Evolutionary conservation across 2,797 vertebrate genomes (phyloP), one percentile per base, ranked within the genome.

Genomic region (Monodelphis domestica): DNA sequence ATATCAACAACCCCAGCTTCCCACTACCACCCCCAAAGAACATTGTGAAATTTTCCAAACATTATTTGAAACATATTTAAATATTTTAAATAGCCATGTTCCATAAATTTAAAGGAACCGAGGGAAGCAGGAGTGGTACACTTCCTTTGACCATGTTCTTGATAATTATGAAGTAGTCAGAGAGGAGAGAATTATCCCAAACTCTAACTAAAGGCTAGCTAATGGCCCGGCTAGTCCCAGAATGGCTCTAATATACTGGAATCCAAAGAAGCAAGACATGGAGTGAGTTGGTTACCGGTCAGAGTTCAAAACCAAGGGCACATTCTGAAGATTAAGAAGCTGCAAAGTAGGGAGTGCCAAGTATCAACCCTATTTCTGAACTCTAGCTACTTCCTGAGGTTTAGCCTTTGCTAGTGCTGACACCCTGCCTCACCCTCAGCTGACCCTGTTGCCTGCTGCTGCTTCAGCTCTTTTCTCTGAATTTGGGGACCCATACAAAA

Each of bases 51-150:
- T 0, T 92, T 92, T 59, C 33, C 26, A 7, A 12, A 89, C 57
- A 2, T 92, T 93, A 21, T 92, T 29, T 90, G 90, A 90, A 53
- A 33, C 63, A 63, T 5, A 89, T 92, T 33, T 90, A 94, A 54
- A 93, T 63, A 10, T 59, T 87, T 55, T 87, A 54, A 63, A 14
- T 93, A 51, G 54, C 88, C 55, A 5, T 88, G 30, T 12, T 29
- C 70, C 7, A 84, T 90, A 59, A 45, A 55, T 92, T 56, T 53
- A 94, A n/a, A 33, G 0, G 3, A 87, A 4, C 3, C 17, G 51
- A 57, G 15, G 55, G 45, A 55, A 88, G 52, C 7, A 12, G 2
- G 12, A 29, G 0, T 84, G 70, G 21, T 84, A 84, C 2, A 50
- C 5, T 24, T 84, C 38, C 24, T 84, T 21, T 84, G 70, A 33